phyloP scores from a whole-genome alignment of 1,140 invertebrate species.

The Cherax quadricarinatus region DNA sequence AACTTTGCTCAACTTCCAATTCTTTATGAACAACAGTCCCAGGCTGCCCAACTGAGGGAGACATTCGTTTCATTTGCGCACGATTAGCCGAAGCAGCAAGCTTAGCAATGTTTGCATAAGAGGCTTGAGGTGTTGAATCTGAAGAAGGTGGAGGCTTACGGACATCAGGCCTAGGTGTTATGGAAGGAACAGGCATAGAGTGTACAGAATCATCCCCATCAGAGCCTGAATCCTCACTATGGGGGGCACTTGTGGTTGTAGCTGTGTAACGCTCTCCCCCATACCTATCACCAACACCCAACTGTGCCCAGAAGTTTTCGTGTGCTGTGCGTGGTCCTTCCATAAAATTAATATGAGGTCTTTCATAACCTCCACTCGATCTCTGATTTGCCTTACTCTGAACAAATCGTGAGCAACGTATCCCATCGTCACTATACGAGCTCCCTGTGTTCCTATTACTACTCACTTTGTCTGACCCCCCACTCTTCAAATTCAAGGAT shows the following conservation, averaged over 20 bases:
- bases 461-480: conserved; percentile 33
- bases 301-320: conserved; percentile 67
- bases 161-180: conserved; percentile 70
- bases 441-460: conserved; percentile 43
- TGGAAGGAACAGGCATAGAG: conserved; percentile 72
- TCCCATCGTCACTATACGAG: conserved; percentile 24
- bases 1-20: conserved; percentile 30
- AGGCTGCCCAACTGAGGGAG: not conserved
- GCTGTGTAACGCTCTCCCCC: conserved; percentile 61
- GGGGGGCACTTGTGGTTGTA: conserved; percentile 70
- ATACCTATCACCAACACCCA: conserved; percentile 63
- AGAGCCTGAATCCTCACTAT: conserved; percentile 72
- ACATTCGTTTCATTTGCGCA: conserved; percentile 67
- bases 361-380: conserved; percentile 29
- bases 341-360: conserved; percentile 67
- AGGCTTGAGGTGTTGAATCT: conserved; percentile 71
- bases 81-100: conserved; percentile 70
- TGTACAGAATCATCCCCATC: conserved; percentile 73
- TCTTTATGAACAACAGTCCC: conserved; percentile 34
- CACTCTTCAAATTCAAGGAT: conserved; percentile 19
- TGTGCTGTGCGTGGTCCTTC: conserved; percentile 71
- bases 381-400: conserved; percentile 20
- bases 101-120: conserved; percentile 73
- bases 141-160: conserved; percentile 72
- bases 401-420: conserved; percentile 39